Conservation (phyloP, 1,140 invertebrate species). For the Papilio dardanus region DNA sequence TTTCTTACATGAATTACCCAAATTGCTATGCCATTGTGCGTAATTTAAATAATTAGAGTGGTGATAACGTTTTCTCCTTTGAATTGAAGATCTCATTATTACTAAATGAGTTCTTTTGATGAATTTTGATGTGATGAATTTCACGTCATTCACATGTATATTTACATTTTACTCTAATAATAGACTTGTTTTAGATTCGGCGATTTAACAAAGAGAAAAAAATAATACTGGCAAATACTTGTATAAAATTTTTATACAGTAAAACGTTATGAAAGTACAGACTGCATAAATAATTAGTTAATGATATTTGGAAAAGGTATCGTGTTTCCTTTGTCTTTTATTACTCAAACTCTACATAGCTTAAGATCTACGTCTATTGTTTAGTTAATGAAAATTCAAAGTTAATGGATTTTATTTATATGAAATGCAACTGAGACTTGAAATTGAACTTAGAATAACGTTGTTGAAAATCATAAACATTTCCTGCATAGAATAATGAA, state of each 20-base stretch:
- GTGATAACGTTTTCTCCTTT: conserved; percentile 6
- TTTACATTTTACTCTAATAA: background rate
- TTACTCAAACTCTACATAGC: too few relatives aligned
- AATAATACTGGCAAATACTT: background rate
- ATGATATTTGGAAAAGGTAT: too few relatives aligned
- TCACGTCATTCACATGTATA: background rate
- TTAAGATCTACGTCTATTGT: too few relatives aligned
- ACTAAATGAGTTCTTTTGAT: background rate
- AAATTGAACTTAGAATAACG: background rate
- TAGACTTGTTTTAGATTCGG: background rate
- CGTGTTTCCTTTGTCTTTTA: too few relatives aligned
- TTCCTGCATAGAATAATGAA: conserved; percentile 18
- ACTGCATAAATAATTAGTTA: too few relatives aligned
- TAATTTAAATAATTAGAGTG: conserved; percentile 26
- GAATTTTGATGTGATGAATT: conserved; percentile 9
- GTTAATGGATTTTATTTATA: background rate
- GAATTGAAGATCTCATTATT: conserved; percentile 11
- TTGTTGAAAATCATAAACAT: conserved; percentile 4
- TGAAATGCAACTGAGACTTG: too few relatives aligned
- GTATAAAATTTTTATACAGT: too few relatives aligned
- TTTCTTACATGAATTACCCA: conserved; percentile 15
- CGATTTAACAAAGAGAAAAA: background rate
- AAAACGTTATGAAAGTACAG: too few relatives aligned
- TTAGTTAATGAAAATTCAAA: too few relatives aligned
- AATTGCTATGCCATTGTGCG: conserved; percentile 1